Base-by-base conservation (phyloP, 2,888 invertebrate species). In the Drosophila phalerata region DNA sequence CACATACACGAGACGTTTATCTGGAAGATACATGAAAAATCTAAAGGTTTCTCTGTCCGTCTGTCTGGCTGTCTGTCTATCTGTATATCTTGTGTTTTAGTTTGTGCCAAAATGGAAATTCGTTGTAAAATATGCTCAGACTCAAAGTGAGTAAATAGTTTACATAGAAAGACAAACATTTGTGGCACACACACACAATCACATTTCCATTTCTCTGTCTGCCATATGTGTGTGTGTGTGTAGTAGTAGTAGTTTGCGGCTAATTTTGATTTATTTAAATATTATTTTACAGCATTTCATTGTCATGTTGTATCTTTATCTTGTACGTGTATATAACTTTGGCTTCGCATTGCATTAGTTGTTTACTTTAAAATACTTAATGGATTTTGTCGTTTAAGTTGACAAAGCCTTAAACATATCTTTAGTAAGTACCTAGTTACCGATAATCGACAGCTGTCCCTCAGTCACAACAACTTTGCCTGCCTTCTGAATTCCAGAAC, bases 241-340 rank as follows among this genome's bases (percentile, higher is more conserved):
- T 47, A 1, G 22, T 37, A 19, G 11, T 17, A 32, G 42, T 28
- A 65, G 64, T 73, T 66, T 77, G 73, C 56, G 68, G 68, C 55
- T 72, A 69, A 78, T 84, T 81, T 82, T 74, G 78, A 77, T 84
- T 81, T 72, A 84, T 73, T 78, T 79, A 62, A 78, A 81, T 79
- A 74, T 77, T 70, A 69, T 77, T 77, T 77, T 61, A 64, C 64
- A 47, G 28, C 55, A 56, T 48, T 43, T 53, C 48, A 17, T 34
- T 45, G 28, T n/a, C 25, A 25, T 25, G 19, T 19, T 52, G n/a
- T n/a, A 17, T 17, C 34, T 52, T 5, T 34, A 22, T 48, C 13
- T 25, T 58, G 28, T 11, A 22, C 3, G n/a, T n/a, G n/a, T n/a
- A 10, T 48, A 2, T 47, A 37, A 2, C 5, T 40, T 25, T 48